Base-by-base conservation (phyloP, 2,888 invertebrate species). In the Ferrisia virgata region DNA sequence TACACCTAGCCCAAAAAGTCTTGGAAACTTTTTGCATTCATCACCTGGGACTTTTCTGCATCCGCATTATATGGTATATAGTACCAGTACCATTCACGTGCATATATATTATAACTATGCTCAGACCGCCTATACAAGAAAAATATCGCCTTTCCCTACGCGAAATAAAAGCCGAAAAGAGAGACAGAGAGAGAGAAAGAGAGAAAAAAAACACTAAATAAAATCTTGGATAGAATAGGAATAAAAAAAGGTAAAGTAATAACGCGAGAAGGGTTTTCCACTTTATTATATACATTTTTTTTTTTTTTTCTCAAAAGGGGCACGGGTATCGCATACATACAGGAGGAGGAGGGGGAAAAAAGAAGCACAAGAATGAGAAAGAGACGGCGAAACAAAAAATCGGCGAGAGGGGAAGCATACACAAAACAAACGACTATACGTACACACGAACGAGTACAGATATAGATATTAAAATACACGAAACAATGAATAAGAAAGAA, bases 401-500 rank as follows among this genome's bases (percentile, higher is more conserved):
- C 0, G 64, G 25, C 4, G 18, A 18, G 4, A 15, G 64, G 15
- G 28, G 13, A n/a, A n/a, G n/a, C n/a, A n/a, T n/a, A n/a, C n/a
- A n/a, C n/a, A n/a, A n/a, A n/a, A n/a, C n/a, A 64, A 64, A 64
- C 25, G 28, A 64, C 43, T 15, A 64, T 6, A 15, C 28, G 64
- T 64, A 64, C 13, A 28, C 28, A 64, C 64, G 28, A 64, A 64
- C 64, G 64, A 64, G 64, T 28, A 28, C 18, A 15, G 28, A 64
- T 64, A 64, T 64, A 58, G n/a, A 43, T 43, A 25, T 58, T 15
- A 64, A 15, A 13, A 28, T 13, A 58, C 1, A 58, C 72, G 28
- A 8, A 76, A 76, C 72, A 76, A 76, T 36, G 72, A 76, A 76
- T 76, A 76, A 76, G 72, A 76, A 76, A 36, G 28, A 36, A 76